phyloP scores from a whole-genome alignment of 2,888 invertebrate species.

The Ichneumoninae sp. region DNA sequence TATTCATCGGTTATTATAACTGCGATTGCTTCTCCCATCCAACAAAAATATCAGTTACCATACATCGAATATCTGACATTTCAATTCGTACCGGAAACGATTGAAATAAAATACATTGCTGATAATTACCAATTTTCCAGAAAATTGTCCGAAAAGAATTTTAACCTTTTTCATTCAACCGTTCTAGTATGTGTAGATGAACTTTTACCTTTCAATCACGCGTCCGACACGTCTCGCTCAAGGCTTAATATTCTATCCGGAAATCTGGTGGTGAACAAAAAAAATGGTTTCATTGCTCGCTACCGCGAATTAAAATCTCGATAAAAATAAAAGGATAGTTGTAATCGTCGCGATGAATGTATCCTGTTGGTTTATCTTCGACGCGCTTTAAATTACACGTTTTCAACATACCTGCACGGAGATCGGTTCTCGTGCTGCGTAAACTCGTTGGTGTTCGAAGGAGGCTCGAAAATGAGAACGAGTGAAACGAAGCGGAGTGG shows the following conservation, averaged over 20 bases:
- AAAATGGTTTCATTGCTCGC: neutral
- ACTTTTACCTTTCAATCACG: neutral
- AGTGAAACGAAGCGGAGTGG: conserved; percentile 55
- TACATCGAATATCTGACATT: neutral
- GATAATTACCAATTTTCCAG: neutral
- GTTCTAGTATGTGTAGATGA: too few relatives aligned
- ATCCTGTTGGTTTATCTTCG: conserved; percentile 9
- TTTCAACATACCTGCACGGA: neutral
- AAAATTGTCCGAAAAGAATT: too few relatives aligned
- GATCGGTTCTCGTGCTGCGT: neutral
- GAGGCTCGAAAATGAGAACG: conserved; percentile 48
- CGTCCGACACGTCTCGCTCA: neutral
- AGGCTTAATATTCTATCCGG: neutral
- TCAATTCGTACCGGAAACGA: neutral
- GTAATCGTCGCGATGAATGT: neutral
- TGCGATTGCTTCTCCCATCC: neutral
- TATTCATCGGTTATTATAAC: neutral
- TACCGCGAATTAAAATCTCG: neutral
- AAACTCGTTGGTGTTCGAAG: conserved; percentile 2
- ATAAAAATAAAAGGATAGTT: neutral
- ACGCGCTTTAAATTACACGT: conserved; percentile 7
- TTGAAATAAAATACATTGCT: neutral
- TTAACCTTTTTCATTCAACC: too few relatives aligned
- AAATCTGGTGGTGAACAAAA: neutral
- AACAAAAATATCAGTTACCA: neutral